Base-by-base conservation (phyloP, 2,888 invertebrate species). In the Standfussiana lucernea region DNA sequence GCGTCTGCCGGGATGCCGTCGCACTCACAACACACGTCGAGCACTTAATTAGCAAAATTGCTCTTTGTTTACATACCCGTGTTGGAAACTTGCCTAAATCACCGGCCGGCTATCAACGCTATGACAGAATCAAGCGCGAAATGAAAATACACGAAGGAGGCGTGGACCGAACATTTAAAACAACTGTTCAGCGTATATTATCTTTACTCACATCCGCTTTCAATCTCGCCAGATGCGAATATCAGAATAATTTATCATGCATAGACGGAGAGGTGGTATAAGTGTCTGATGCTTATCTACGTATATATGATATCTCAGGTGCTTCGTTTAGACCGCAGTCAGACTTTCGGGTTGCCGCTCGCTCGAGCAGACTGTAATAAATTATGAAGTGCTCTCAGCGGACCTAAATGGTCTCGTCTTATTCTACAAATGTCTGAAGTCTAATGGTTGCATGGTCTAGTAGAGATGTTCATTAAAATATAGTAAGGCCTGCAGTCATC, bases 41-140 rank as follows among this genome's bases (percentile, higher is more conserved):
- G 89, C 93, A 92, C 93, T 94, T 95, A 95, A 95, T 95, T 95
- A 95, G 94, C 92, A 93, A 95, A 95, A 95, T 94, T 93, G 94
- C 90, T 90, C 88, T 90, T 90, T 93, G 93, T 94, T 94, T 93
- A 93, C 92, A 92, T 92, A 92, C 91, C 89, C 87, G 87, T 90
- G 89, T 91, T 92, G 91, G 90, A 91, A 91, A 93, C 92, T 92
- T 92, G 92, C 90, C 92, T 92, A 92, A 93, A 93, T 92, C 89
- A 90, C 89, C 86, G 80, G 40, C 71, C 64, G 61, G 72, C 77
- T 78, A 80, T 86, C 83, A 77, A 42, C 62, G 79, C 79, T 82
- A 81, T 79, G 86, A 86, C 80, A 83, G 81, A 80, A 88, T 81
- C 80, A 79, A 81, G 50, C 56, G 77, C 77, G 47, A 83, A 77